Conservation (phyloP, 2,113 vertebrate species). For the Enhydra lutris region DNA sequence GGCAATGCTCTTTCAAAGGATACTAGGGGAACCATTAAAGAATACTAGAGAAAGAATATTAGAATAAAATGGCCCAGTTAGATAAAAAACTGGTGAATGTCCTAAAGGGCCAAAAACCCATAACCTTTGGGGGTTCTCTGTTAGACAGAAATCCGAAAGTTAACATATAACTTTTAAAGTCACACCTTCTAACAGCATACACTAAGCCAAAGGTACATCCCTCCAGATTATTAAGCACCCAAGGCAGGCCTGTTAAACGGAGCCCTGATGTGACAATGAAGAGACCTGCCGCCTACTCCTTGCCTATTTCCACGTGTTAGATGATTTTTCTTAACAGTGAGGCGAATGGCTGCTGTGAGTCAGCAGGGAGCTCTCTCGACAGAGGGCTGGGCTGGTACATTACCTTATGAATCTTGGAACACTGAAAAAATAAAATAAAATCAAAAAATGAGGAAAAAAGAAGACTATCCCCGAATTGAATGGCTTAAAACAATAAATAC, state of each 20-base stretch:
- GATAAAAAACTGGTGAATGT: not conserved
- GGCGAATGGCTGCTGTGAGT: not conserved
- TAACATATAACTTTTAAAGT: not conserved
- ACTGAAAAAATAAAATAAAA: too few relatives aligned
- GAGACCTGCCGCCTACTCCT: not conserved
- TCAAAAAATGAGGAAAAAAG: too few relatives aligned
- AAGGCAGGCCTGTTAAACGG: not conserved
- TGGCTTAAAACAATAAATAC: not conserved
- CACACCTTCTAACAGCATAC: not conserved
- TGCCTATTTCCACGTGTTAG: not conserved
- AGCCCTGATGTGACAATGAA: rapidly evolving
- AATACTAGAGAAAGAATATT: not conserved
- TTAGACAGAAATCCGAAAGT: not conserved
- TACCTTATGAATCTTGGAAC: too few relatives aligned
- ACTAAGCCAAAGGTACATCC: not conserved
- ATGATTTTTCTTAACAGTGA: not conserved
- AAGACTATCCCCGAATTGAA: not conserved
- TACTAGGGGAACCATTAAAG: not conserved
- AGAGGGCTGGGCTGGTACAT: not conserved
- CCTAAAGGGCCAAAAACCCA: not conserved
- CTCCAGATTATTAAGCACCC: not conserved
- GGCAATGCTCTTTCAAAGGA: not conserved
- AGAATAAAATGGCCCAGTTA: not conserved
- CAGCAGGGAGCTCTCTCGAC: not conserved
- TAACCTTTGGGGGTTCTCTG: not conserved